Conservation (phyloP, 2,113 vertebrate genomes). For the Oostethus manadensis region DNA sequence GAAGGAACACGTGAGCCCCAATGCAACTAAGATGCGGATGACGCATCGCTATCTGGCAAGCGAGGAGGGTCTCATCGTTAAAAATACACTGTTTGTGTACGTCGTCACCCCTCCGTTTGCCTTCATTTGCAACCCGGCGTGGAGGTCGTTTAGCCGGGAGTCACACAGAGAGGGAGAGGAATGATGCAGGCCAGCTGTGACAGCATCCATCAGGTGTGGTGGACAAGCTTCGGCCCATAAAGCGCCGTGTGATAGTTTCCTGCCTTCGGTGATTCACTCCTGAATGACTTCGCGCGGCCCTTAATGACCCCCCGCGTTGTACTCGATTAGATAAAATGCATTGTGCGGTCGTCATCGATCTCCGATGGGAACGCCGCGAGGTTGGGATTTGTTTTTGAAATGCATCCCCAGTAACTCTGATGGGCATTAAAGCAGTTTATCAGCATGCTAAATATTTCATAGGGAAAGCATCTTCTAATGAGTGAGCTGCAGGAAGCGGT, state of each 20-base stretch:
- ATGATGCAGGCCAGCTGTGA: conserved; percentile 4
- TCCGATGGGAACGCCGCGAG: conserved; percentile 22
- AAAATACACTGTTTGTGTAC: conserved; percentile 1
- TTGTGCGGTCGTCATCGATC: conserved; percentile 40
- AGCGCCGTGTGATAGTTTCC: conserved; percentile 10
- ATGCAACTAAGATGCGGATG: background rate
- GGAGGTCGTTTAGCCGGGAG: conserved; percentile 7
- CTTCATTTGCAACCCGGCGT: background rate
- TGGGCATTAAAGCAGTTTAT: conserved; percentile 34
- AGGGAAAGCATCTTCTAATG: conserved; percentile 20
- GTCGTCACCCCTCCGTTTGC: background rate
- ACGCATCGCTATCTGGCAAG: background rate
- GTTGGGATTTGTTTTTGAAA: conserved; percentile 36
- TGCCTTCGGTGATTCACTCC: conserved; percentile 22
- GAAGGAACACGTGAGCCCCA: background rate
- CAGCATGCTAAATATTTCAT: conserved; percentile 32
- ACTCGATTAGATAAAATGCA: conserved; percentile 51
- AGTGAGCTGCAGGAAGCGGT: conserved; percentile 27
- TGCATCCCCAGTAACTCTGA: conserved; percentile 7
- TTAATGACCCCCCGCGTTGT: conserved; percentile 30
- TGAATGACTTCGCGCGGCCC: conserved; percentile 37
- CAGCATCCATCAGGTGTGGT: conserved; percentile 9
- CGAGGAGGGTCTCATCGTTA: background rate
- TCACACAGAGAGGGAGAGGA: conserved; percentile 1
- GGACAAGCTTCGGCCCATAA: conserved; percentile 10